Percentiles rank a stretch among this genome's conserved stretches.
phyloP scores from a whole-genome alignment of 2,888 invertebrate genomes.

The Panopea generosa region DNA sequence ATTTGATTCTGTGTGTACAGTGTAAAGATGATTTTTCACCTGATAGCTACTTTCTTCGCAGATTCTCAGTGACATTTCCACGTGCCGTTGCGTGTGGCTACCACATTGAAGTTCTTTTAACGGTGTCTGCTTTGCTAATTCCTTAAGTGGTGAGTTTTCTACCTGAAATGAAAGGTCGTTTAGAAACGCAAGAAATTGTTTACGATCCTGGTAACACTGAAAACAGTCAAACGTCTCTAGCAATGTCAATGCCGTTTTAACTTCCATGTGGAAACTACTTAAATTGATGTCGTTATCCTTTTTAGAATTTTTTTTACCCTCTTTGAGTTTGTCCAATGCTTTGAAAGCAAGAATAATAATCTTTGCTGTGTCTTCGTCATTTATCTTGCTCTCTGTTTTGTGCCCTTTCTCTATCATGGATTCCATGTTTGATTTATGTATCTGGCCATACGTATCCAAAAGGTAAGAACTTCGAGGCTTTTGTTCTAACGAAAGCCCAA shows the following conservation, averaged over 20 bases:
- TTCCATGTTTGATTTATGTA: slow-evolving; percentile 62
- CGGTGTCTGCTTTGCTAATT: too few species aligned
- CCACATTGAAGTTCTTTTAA: not conserved
- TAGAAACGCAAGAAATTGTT: slow-evolving; percentile 25
- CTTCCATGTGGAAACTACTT: slow-evolving; percentile 45
- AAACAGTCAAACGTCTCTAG: slow-evolving; percentile 39
- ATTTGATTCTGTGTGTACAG: slow-evolving; percentile 9
- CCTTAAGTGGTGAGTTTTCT: too few species aligned
- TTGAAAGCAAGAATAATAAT: slow-evolving; percentile 52
- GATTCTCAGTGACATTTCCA: slow-evolving; percentile 23
- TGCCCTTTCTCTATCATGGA: slow-evolving; percentile 30
- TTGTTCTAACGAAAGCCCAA: slow-evolving; percentile 57
- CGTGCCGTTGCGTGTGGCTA: slow-evolving; percentile 18
- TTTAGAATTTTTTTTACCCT: slow-evolving; percentile 61
- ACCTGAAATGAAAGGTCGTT: slow-evolving; percentile 7
- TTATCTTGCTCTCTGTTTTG: slow-evolving; percentile 35
- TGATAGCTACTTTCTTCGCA: slow-evolving; percentile 46
- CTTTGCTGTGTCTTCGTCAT: slow-evolving; percentile 47
- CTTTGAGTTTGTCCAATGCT: slow-evolving; percentile 63
- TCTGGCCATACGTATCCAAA: slow-evolving; percentile 74
- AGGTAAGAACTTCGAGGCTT: slow-evolving; percentile 69
- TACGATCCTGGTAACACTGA: slow-evolving; percentile 2
- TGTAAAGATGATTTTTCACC: slow-evolving; percentile 33
- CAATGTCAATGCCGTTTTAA: slow-evolving; percentile 29
- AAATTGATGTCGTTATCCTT: slow-evolving; percentile 23